Base-by-base conservation (phyloP, 1,140 invertebrate genomes). In the Ruditapes philippinarum region DNA sequence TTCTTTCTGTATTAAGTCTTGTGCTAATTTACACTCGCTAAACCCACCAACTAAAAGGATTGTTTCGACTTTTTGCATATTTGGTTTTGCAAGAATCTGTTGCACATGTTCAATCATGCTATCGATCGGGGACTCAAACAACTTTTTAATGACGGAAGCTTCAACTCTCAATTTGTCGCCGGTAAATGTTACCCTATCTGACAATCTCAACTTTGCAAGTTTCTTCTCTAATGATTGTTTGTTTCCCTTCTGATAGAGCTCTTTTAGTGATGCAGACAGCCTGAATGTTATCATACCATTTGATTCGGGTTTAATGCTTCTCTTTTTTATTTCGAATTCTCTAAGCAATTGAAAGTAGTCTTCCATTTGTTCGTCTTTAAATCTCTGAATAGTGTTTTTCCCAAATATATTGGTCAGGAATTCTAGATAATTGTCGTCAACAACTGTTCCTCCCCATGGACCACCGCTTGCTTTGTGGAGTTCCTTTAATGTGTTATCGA, bases 1-100 rank as follows among this genome's bases (percentile, higher is more conserved):
- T 45, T 33, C 25, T 45, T 49, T 45, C n/a, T 28, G 19, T n/a
- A 76, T 28, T 76, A n/a, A 38, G 0, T 76, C 73, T 42, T 45
- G 38, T 45, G 49, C 73, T 11, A 76, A 14, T 19, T 31, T 19
- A 76, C 73, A 25, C n/a, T 76, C 73, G 7, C 17, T 40, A 25
- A 76, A 76, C 25, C 73, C 73, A 17, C 89, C 89, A 19, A 90
- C 89, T 31, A 90, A 40, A 31, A 90, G 38, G 17, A 90, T 84
- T 1, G 12, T 49, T 0, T 36, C 31, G 38, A 40, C 36, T 45
- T 51, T 7, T 25, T 73, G 14, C 31, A 84, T 49, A 1, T 31
- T 22, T 70, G 4, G 5, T 49, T 73, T 25, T 31, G 38, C 3
- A 11, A 84, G 33, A 11, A 84, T 4, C 3, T 51, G 1, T 70